Conservation (phyloP, 2,797 vertebrate species). For the Pteropus rufus region DNA sequence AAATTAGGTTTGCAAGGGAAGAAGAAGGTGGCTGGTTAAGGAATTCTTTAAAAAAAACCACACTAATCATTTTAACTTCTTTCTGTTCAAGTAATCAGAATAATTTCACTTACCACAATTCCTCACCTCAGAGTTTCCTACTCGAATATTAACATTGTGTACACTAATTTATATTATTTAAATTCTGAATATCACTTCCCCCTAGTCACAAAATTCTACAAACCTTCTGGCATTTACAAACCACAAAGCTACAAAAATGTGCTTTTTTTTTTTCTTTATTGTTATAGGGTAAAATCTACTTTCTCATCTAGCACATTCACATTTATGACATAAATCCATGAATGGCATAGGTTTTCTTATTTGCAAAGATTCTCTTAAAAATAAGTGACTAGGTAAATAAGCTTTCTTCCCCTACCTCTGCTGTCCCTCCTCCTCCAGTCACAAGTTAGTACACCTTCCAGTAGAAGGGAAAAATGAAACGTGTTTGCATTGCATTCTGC, state of each 20-base stretch:
- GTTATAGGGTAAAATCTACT: background rate
- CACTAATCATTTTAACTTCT: background rate
- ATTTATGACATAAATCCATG: background rate
- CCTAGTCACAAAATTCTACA: background rate
- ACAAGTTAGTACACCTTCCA: background rate
- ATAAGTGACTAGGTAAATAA: background rate
- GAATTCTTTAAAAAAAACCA: background rate
- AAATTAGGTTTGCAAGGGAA: background rate
- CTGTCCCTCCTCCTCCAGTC: background rate
- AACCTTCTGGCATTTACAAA: background rate
- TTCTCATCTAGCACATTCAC: background rate
- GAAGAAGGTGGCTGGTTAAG: background rate
- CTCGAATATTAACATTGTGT: background rate
- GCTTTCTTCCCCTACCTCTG: background rate
- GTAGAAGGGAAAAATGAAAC: background rate
- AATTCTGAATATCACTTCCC: background rate
- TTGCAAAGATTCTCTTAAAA: background rate
- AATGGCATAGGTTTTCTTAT: background rate
- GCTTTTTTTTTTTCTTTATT: background rate
- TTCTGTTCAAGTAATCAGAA: background rate
- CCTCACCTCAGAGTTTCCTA: background rate
- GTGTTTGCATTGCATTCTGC: constrained; percentile 1
- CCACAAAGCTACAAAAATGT: background rate
- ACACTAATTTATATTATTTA: constrained; percentile 19
- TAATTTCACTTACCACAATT: constrained; percentile 34